Percentiles rank a stretch among this genome's conserved stretches.
Conservation (phyloP, 1,140 invertebrate species). For the Conus ventricosus region DNA sequence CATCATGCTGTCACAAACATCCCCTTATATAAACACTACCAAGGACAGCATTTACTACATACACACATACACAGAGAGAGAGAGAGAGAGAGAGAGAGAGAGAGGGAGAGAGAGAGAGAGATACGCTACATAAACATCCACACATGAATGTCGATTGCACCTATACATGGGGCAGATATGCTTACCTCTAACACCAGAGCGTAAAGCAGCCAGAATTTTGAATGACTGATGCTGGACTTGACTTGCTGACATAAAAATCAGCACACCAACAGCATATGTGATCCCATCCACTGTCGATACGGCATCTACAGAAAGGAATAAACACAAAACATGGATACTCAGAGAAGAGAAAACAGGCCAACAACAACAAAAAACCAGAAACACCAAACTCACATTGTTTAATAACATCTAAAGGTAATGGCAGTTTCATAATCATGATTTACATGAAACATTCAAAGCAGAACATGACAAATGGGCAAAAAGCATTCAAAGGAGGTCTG, state of each 20-base stretch:
- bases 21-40: no score
- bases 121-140: no score
- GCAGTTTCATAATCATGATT: no score
- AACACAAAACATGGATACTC: background rate
- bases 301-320: background rate
- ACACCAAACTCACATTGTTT: no score
- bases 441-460: no score
- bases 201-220: slow-evolving; percentile 29
- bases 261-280: background rate
- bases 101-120: background rate
- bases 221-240: slow-evolving; percentile 21
- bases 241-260: slow-evolving; percentile 1
- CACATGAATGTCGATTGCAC: background rate
- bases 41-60: no score
- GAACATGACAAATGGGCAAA: no score
- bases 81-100: background rate
- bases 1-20: no score
- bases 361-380: no score
- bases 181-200: slow-evolving; percentile 21
- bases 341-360: no score
- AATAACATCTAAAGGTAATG: no score
- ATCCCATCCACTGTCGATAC: background rate
- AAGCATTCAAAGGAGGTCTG: no score
- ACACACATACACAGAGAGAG: background rate
- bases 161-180: background rate